These are phyloP conservation scores for Microctonus brassicae DNA, from an alignment of 2,888 invertebrate species.

Conservation along the genomic window DNA sequence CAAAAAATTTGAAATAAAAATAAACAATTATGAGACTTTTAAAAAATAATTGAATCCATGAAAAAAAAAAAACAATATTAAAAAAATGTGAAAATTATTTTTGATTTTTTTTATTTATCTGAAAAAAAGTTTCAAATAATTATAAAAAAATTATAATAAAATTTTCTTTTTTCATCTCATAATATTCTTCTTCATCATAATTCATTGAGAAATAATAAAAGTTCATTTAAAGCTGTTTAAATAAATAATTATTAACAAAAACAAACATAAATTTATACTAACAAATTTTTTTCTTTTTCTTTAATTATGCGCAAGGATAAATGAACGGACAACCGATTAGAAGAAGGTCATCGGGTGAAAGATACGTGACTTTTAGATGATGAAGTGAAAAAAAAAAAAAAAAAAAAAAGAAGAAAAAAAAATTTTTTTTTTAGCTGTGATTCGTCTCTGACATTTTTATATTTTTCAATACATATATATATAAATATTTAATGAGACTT, in stretches of 20 bases:
- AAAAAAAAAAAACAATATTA: neutral
- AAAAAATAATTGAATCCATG: too few relatives aligned
- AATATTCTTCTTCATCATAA: neutral
- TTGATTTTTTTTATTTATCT: too few relatives aligned
- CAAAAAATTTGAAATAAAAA: too few relatives aligned
- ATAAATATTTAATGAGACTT: neutral
- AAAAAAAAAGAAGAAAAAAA: neutral
- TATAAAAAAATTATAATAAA: too few relatives aligned
- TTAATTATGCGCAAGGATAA: neutral
- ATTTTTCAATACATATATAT: neutral
- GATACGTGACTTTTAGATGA: neutral
- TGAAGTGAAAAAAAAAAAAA: neutral
- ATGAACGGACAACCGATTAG: neutral
- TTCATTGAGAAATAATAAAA: neutral
- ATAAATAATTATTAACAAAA: neutral
- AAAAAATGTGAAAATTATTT: too few relatives aligned
- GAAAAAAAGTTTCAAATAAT: too few relatives aligned
- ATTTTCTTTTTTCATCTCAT: neutral
- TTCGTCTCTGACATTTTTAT: neutral
- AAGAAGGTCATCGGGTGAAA: constrained; percentile 6
- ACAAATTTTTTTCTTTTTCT: neutral
- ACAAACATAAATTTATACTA: neutral
- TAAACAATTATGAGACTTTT: too few relatives aligned
- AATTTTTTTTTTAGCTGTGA: neutral
- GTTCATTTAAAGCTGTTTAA: neutral